Base-by-base conservation (phyloP, 2,113 vertebrate genomes). In the Ochotona curzoniae region DNA sequence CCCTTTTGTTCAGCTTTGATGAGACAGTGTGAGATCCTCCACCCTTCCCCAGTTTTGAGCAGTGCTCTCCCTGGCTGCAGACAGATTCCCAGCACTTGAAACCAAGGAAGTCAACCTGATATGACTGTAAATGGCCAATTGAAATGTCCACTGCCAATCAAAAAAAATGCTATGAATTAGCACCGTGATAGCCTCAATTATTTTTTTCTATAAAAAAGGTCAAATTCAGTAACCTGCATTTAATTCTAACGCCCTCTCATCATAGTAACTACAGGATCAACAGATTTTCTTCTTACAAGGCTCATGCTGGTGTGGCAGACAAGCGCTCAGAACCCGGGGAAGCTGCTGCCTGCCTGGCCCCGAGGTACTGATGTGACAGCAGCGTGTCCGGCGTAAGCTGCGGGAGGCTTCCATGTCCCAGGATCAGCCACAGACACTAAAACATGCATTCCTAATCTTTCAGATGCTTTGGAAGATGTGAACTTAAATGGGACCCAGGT, bases 191-290 rank as follows among this genome's bases (percentile, higher is more conserved):
- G 6, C 38, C 38, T 44, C 1, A 57, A 54, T 69, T 28, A 57
- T 28, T 32, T 63, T 81, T 85, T 91, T 61, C 73, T 70, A 78
- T 76, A 83, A 79, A 71, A 95, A 96, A 92, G 83, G 79, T 79
- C 61, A 87, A 60, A 88, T 54, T 85, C 70, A 75, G 78, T 92
- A 81, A 63, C 35, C 74, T 88, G 38, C 54, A 32, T 71, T 94
- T 69, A 93, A 84, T 95, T 84, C 38, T 51, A 82, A 84, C 13
- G 69, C 49, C 5, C 38, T 69, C 44, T 88, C 70, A 83, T 60
- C 70, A 73, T 0, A 76, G 57, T 64, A 89, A 91, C 38, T 47
- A 71, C 5, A 76, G 84, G 73, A 90, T 71, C 88, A 85, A 90
- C 28, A 90, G 51, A 47, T 47, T 63, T 75, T 26, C 26, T 60